phyloP scores from a whole-genome alignment of 2,888 invertebrate species.

The Gymnosoma rotundatum region DNA sequence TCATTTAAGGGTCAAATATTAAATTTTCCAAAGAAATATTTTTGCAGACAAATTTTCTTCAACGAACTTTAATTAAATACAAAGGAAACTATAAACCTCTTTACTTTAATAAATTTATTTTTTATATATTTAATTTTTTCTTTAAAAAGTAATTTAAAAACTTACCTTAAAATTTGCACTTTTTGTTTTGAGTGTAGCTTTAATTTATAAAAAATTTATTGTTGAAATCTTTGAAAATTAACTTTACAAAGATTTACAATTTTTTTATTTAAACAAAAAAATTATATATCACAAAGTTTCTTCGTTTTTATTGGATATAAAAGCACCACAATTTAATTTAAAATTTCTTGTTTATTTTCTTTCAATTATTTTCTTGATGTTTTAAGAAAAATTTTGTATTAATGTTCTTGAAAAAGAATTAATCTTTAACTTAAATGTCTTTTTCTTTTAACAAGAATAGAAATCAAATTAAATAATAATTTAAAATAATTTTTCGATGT shows the following conservation, averaged over 20 bases:
- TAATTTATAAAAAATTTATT: conserved; percentile 48
- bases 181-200: conserved; percentile 33
- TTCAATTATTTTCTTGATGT: conserved; percentile 18
- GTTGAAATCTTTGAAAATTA: conserved; percentile 47
- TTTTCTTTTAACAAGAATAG: conserved; percentile 29
- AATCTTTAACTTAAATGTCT: conserved; percentile 32
- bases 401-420: conserved; percentile 37
- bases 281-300: conserved; percentile 60
- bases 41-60: too few relatives aligned
- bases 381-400: conserved; percentile 30
- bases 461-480: conserved; percentile 48
- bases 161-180: conserved; percentile 71
- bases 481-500: conserved; percentile 31
- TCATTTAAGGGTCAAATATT: too few relatives aligned
- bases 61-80: too few relatives aligned
- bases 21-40: too few relatives aligned
- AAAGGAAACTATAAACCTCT: too few relatives aligned
- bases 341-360: conserved; percentile 31
- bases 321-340: conserved; percentile 53
- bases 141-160: conserved; percentile 17
- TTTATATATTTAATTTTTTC: not conserved
- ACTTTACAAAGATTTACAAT: conserved; percentile 58
- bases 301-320: conserved; percentile 36
- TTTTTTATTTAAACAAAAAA: conserved; percentile 53
- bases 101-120: not conserved